phyloP scores from a whole-genome alignment of 2,888 invertebrate species.

The Eupithecia tripunctaria region DNA sequence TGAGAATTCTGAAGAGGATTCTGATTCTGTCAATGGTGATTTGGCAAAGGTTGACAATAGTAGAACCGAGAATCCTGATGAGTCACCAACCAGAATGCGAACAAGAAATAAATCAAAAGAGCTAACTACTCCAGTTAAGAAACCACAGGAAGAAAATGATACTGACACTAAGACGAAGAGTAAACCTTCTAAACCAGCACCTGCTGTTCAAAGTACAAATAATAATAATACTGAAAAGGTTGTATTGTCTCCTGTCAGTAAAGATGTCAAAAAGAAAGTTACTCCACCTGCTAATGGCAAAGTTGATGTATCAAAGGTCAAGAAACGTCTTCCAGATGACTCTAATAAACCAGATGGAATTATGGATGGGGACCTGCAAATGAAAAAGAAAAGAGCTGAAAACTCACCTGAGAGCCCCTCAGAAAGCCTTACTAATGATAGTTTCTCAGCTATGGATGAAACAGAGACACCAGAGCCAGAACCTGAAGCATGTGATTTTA shows the following conservation, averaged over 20 bases:
- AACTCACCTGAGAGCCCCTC: conserved; percentile 90
- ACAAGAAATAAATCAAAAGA: conserved; percentile 94
- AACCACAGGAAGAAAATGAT: conserved; percentile 79
- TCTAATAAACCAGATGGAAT: conserved; percentile 85
- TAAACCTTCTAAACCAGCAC: conserved; percentile 67
- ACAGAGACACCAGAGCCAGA: conserved; percentile 83
- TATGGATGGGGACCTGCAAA: conserved; percentile 85
- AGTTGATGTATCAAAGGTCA: conserved; percentile 83
- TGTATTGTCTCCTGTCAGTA: conserved; percentile 70
- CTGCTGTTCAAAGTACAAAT: conserved; percentile 72
- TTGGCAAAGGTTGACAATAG: conserved; percentile 93
- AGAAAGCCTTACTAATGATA: conserved; percentile 93
- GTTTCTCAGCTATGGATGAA: conserved; percentile 91
- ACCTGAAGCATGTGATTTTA: conserved; percentile 79
- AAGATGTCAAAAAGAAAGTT: conserved; percentile 78
- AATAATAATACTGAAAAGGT: conserved; percentile 74
- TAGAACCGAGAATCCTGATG: conserved; percentile 90
- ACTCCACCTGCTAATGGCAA: conserved; percentile 66
- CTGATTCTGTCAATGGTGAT: conserved; percentile 93
- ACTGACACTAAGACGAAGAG: conserved; percentile 74
- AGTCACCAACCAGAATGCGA: conserved; percentile 94
- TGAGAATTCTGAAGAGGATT: conserved; percentile 97
- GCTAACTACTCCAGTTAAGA: conserved; percentile 84
- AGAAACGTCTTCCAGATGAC: conserved; percentile 84
- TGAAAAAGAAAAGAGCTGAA: conserved; percentile 80